Evolutionary conservation across 1,140 invertebrate genomes (phyloP).

Genomic region (Psix sp.): DNA sequence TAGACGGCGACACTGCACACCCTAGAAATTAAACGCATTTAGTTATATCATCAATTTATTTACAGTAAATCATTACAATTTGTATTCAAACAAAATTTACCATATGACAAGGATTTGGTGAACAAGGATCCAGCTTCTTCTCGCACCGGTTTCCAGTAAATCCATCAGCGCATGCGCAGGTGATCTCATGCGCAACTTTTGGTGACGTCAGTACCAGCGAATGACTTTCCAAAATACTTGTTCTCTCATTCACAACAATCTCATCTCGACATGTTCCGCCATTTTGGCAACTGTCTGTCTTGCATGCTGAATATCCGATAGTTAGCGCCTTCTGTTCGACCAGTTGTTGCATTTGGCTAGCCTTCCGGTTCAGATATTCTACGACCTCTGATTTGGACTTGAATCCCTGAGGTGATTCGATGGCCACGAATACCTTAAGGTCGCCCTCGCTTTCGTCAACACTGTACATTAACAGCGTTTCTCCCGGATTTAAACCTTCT

Average conservation of each 20-base stretch:
- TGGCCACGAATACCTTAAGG: conserved; percentile 81
- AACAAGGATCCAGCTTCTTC: conserved; percentile 90
- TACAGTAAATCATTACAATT: no score
- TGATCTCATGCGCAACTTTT: conserved; percentile 84
- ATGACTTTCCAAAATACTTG: conserved; percentile 86
- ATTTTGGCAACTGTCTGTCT: conserved; percentile 83
- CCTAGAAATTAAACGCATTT: conserved; percentile 72
- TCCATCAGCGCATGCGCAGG: conserved; percentile 87
- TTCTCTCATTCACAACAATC: conserved; percentile 83
- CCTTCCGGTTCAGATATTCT: conserved; percentile 81
- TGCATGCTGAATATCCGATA: conserved; percentile 86
- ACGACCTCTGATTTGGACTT: conserved; percentile 80
- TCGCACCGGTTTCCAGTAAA: conserved; percentile 89
- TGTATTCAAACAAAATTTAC: conserved; percentile 44
- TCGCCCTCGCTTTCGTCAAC: conserved; percentile 82
- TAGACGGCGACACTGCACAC: conserved; percentile 88
- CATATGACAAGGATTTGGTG: conserved; percentile 90
- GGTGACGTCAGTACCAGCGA: conserved; percentile 89
- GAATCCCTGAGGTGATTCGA: conserved; percentile 79
- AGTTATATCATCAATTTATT: no score
- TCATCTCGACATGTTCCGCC: conserved; percentile 85
- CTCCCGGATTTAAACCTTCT: conserved; percentile 80
- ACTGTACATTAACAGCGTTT: conserved; percentile 84
- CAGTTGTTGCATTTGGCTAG: conserved; percentile 80
- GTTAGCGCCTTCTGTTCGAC: conserved; percentile 79